phyloP scores from a whole-genome alignment of 2,888 invertebrate genomes.

The Leptopilina drosophilae region DNA sequence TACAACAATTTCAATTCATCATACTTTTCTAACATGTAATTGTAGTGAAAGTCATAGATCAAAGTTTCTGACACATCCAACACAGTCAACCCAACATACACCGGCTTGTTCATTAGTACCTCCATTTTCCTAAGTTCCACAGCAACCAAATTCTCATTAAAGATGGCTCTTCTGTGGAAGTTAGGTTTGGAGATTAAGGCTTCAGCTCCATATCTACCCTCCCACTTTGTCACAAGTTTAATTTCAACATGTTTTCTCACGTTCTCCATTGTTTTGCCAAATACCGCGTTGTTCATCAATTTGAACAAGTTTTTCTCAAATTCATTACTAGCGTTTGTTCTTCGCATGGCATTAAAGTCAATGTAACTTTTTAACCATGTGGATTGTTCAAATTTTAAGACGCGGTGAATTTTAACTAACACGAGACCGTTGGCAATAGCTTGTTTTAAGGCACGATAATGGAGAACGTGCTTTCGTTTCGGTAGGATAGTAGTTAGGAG shows the following conservation, averaged over 20 bases:
- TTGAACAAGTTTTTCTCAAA: too few species aligned
- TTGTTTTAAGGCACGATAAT: conserved; percentile 62
- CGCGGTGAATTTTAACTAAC: conserved; percentile 60
- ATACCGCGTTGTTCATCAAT: too few species aligned
- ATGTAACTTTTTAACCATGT: conserved; percentile 62
- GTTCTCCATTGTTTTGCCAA: too few species aligned
- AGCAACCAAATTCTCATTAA: conserved; percentile 67
- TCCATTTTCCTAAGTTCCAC: conserved; percentile 55
- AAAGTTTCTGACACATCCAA: too few species aligned
- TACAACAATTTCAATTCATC: too few species aligned
- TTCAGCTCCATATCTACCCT: conserved; percentile 55
- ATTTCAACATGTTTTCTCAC: too few species aligned
- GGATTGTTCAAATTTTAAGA: conserved; percentile 66
- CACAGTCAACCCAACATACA: too few species aligned
- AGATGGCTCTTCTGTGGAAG: conserved; percentile 67
- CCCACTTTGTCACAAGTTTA: too few species aligned
- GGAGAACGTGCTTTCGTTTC: conserved; percentile 51
- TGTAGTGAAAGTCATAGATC: too few species aligned
- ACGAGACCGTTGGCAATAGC: conserved; percentile 59
- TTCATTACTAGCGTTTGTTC: conserved; percentile 50
- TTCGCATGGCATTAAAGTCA: conserved; percentile 67
- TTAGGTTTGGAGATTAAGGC: conserved; percentile 60
- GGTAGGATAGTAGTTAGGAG: conserved; percentile 59
- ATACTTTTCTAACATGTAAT: too few species aligned
- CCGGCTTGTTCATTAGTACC: too few species aligned